Evolutionary conservation across 1,140 invertebrate genomes (phyloP), one percentile per base, ranked within the genome.

Genomic region (Choristoneura fumiferana): DNA sequence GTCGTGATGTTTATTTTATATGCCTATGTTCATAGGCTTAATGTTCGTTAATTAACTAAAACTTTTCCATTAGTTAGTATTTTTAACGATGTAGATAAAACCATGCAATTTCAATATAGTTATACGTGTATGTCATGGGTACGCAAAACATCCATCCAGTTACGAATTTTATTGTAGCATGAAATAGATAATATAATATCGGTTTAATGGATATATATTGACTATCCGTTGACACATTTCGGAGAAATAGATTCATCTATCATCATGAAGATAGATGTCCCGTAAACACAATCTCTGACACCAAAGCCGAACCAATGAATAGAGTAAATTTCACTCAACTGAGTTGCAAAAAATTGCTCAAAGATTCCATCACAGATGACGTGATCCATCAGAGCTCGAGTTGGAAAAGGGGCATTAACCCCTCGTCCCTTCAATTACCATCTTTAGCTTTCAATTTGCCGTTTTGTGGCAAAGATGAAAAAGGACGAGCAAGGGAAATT

Each of bases 401-500:
- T 74, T 72, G 63, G 69, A 65, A 82, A 74, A 68, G 71, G 74
- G 69, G 71, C 79, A 80, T 85, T 83, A 83, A 83, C 81, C 82
- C 73, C 73, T 71, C 75, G 71, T 71, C 73, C 78, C 67, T 72
- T 76, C 73, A 85, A 85, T 85, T 85, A 85, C 84, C 79, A 76
- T 79, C 84, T 81, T 82, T 78, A 82, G 79, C 76, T 84, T 84
- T 85, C 81, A 85, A 87, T 87, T 87, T 83, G 71, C 73, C 69
- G 76, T 76, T 80, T 78, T 76, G 65, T 67, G 68, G 73, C 69
- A 60, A 63, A 65, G 67, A 73, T 71, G 69, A 69, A 68, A 74
- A 76, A 72, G 67, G 74, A 75, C 71, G 67, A 65, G 66, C 64
- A 58, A 71, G 59, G 58, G 62, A 39, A 37, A 67, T 67, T 73